Base-by-base conservation (phyloP, 2,797 vertebrate genomes). In the Syngnathus acus region DNA sequence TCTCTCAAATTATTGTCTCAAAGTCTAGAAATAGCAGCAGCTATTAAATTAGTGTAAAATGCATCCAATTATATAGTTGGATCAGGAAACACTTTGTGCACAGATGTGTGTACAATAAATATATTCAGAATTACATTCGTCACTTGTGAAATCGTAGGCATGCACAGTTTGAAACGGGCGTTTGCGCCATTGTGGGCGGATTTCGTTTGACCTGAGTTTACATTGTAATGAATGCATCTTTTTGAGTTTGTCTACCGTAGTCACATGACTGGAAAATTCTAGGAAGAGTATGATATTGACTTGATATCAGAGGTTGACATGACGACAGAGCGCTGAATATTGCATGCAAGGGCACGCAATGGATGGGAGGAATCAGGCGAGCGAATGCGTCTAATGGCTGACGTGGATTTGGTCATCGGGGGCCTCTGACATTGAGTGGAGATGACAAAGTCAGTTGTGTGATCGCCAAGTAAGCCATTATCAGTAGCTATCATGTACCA, bases 361-460 rank as follows among this genome's bases (percentile, higher is more conserved):
- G 69, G 73, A 67, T 76, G 66, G 65, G 65, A 5, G 9, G 62
- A 64, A 72, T 45, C 59, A 66, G 72, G 21, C 14, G 54, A 60
- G 72, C 71, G 62, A 66, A 81, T 80, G 81, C 60, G 76, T 79
- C 78, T 74, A 51, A 70, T 72, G 73, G 77, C 68, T 81, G 82
- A 85, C 79, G 76, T 81, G 78, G 81, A 83, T 86, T 69, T 78
- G 65, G 69, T 79, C 76, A 70, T 67, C 66, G 16, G 58, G 59
- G 68, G 73, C 66, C 65, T 68, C 58, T 77, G 82, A 84, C 76
- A 74, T 68, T 85, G 81, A 89, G 61, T 39, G 68, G 73, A 74
- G 75, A 74, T 72, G 80, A 82, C 84, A 73, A 40, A 48, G 54
- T 64, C 64, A 73, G 62, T 78, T 69, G 74, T 78, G 66, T 58